Base-by-base conservation (phyloP, 2,888 invertebrate species). In the Hirudinaria manillensis region DNA sequence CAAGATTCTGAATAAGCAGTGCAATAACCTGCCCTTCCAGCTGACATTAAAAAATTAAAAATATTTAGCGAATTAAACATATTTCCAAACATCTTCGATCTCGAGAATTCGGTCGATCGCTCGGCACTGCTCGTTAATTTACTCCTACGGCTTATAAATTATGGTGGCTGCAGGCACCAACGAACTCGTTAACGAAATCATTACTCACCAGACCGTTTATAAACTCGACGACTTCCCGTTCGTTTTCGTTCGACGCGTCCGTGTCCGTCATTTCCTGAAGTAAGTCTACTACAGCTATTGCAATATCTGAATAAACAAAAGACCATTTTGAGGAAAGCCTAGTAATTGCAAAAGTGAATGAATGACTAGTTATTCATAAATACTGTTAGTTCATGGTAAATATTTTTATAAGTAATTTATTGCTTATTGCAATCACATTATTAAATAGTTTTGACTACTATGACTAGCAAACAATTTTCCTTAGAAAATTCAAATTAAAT, bases 251-350 rank as follows among this genome's bases (percentile, higher is more conserved):
- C n/a, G 96, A 87, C 79, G 94, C 93, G 84, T 98, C 97, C 3
- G 94, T 92, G 87, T 99, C 99, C 2, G 96, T 95, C 74, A 99
- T 87, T 86, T 99, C 98, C 87, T 91, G 90, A 74, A 92, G 76
- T 51, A 90, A 83, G 81, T 89, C 88, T 10, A 93, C 90, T 68
- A 92, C 90, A 79, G 91, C 91, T 71, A 92, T 91, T 32, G 92
- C 89, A 79, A 96, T 90, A 81, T 87, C 85, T 84, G 75, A 45
- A 45, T n/a, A n/a, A n/a, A n/a, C n/a, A n/a, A n/a, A n/a, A n/a
- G n/a, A n/a, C n/a, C n/a, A n/a, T n/a, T n/a, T n/a, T n/a, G n/a
- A n/a, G n/a, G n/a, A n/a, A n/a, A n/a, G n/a, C n/a, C n/a, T n/a
- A n/a, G n/a, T n/a, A n/a, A n/a, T n/a, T 45, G 45, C 16, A 16